Evolutionary conservation across 1,140 invertebrate species (phyloP).

Genomic region (Planococcus citri): DNA sequence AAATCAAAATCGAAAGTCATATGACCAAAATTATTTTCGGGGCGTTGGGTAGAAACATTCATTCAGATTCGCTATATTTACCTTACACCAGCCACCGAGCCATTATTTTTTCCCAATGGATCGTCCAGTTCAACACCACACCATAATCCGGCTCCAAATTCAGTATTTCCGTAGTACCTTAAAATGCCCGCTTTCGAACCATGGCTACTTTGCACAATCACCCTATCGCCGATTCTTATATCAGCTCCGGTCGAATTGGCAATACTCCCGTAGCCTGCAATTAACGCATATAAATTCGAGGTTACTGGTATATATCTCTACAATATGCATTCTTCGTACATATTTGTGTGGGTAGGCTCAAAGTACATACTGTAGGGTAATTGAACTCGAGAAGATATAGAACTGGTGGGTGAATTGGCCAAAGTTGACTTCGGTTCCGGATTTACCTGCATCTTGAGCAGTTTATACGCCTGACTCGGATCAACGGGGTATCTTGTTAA

Average conservation of each 20-base stretch:
- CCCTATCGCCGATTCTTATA: slow-evolving; percentile 72
- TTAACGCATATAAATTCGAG: too few relatives aligned
- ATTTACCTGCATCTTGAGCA: neutral
- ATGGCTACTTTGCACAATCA: slow-evolving; percentile 74
- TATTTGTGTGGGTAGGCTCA: too few relatives aligned
- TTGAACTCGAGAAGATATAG: neutral
- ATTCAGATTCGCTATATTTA: slow-evolving; percentile 33
- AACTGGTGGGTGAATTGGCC: neutral
- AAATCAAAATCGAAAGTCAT: neutral
- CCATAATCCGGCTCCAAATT: slow-evolving; percentile 86
- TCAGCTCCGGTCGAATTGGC: slow-evolving; percentile 32
- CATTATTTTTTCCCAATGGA: slow-evolving; percentile 88
- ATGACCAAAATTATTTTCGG: too few relatives aligned
- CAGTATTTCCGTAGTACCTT: slow-evolving; percentile 68
- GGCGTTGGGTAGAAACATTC: too few relatives aligned
- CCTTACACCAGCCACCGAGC: slow-evolving; percentile 76
- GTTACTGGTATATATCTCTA: too few relatives aligned
- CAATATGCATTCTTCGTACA: too few relatives aligned
- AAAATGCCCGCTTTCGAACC: slow-evolving; percentile 80
- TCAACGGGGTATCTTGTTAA: slow-evolving; percentile 39
- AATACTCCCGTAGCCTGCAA: neutral
- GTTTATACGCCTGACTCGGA: neutral
- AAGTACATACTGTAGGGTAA: neutral
- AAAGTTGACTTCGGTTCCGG: neutral
- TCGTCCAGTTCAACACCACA: slow-evolving; percentile 91